These are phyloP conservation scores for Sturnira hondurensis DNA, from an alignment of 2,113 vertebrate genomes.

Conservation along the genomic window DNA sequence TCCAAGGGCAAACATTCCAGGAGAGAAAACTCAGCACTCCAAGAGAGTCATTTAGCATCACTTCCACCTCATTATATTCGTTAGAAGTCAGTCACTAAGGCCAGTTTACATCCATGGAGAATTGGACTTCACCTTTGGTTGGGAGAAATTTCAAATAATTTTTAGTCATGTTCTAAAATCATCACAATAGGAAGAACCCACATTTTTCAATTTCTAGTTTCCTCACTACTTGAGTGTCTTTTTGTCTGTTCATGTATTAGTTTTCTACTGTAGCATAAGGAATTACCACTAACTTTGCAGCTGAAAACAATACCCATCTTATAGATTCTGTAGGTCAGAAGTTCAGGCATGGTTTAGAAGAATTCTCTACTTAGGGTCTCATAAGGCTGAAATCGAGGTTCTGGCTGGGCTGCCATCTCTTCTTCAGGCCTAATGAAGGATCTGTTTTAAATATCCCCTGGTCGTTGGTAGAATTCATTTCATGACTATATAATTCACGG, in stretches of 20 bases:
- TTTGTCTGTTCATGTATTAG: neutral
- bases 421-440: neutral
- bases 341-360: neutral
- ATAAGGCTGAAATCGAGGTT: neutral
- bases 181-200: neutral
- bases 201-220: neutral
- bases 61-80: conserved; percentile 19
- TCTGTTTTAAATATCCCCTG: neutral
- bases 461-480: neutral
- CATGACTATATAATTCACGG: neutral
- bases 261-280: neutral
- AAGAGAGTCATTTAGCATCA: neutral
- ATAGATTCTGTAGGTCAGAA: neutral
- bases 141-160: neutral
- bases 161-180: neutral
- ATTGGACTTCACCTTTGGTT: neutral
- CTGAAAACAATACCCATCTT: neutral
- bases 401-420: neutral
- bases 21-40: neutral
- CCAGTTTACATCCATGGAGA: neutral
- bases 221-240: neutral
- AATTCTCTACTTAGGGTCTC: neutral
- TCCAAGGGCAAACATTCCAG: conserved; percentile 23
- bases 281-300: neutral
- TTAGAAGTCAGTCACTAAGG: neutral